Evolutionary conservation across 1,140 invertebrate genomes (phyloP).

Genomic region (Drosophila bipectinata): DNA sequence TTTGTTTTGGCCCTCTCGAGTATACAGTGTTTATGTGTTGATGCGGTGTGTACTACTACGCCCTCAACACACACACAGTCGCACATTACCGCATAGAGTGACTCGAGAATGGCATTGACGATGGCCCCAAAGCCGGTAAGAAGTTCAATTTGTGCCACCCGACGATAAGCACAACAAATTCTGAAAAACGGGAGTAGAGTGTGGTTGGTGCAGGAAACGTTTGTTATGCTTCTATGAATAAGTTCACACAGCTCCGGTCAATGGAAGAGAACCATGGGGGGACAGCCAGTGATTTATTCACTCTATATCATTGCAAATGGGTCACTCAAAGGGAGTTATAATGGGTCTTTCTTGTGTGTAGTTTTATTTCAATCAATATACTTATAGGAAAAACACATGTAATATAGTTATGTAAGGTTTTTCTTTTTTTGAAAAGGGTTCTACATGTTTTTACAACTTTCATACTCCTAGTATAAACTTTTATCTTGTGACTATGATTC

Average conservation of each 20-base stretch:
- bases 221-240: conserved; percentile 31
- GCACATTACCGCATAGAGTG: conserved; percentile 8
- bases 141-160: conserved; percentile 49
- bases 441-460: conserved; percentile 8
- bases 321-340: background rate
- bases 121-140: conserved; percentile 41
- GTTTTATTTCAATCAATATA: no score
- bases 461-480: background rate
- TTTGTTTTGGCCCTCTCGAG: conserved; percentile 14
- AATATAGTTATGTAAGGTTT: no score
- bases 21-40: conserved; percentile 27
- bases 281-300: conserved; percentile 15
- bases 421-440: background rate
- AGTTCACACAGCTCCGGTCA: conserved; percentile 25
- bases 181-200: conserved; percentile 20
- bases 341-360: background rate
- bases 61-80: conserved; percentile 20
- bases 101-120: conserved; percentile 42
- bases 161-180: conserved; percentile 14
- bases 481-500: background rate
- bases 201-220: conserved; percentile 26
- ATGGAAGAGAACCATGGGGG: conserved; percentile 26
- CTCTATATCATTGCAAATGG: background rate
- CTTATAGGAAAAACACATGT: no score
- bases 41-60: conserved; percentile 32